Evolutionary conservation across 1,140 invertebrate genomes (phyloP), one percentile per base, ranked within the genome.

Genomic region (Drosophila baimaii): DNA sequence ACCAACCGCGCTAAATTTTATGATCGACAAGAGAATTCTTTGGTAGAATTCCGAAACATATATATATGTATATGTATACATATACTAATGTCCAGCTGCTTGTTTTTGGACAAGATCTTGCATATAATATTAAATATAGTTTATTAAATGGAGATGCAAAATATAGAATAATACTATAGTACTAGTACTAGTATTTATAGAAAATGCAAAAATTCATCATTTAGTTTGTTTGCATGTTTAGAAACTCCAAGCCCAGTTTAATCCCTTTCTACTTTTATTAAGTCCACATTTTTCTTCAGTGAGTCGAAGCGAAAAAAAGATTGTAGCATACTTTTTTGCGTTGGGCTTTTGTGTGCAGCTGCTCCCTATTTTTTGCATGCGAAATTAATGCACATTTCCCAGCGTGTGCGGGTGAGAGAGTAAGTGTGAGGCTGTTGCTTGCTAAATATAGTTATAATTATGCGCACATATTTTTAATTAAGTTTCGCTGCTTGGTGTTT

Each of bases 391-490:
- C 79, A 89, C 84, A 89, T 77, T 55, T 69, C 41, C 78, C 63
- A 61, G 56, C 43, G 47, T 37, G 35, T 55, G 78, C 27, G 29
- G 15, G 41, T 46, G 51, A 72, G 54, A 49, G 59, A 66, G 77
- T 58, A 43, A 64, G 66, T 73, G 77, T 58, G 51, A 64, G 76
- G 72, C 55, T 76, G 65, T 68, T 80, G 68, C 79, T 68, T 71
- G 73, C 84, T 89, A 89, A 89, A 89, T 89, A 89, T 83, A 89
- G 84, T 89, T 89, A 89, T 89, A 89, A 89, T 89, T 89, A 89
- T 89, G 84, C 84, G 84, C 84, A 70, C 84, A 89, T 64, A 89
- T 89, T 89, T 89, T 89, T 89, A 89, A 89, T 89, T 89, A 89
- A 89, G 85, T 89, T 89, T 89, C 56, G 58, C 64, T 58, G 69